Evolutionary conservation across 2,797 vertebrate species (phyloP), one percentile per base, ranked within the genome.

Genomic region (Pangasius mekongensis): DNA sequence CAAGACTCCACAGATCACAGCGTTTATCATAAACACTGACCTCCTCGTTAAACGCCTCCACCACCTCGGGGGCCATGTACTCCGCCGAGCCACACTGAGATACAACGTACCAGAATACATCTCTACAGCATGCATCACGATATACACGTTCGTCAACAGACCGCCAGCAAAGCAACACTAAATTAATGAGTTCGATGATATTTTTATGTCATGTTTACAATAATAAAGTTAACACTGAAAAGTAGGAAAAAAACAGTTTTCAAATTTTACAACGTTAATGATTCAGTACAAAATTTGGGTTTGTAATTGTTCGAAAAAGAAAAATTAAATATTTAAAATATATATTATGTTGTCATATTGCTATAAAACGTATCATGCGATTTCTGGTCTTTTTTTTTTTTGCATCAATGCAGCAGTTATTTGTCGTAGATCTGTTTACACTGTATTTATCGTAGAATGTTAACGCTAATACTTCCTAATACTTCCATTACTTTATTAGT

Each of bases 21-120:
- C 98, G 98, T 92, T 99, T 99, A 94, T 99, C 98, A 0, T 99
- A 99, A 92, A 99, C 99, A 69, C 97, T 97, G 1, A 98, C 98
- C 92, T 99, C 98, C 94, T 99, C 98, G 0, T 96, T 99, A 94
- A 99, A 99, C 24, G 97, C 98, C 93, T 99, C 98, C 64, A 99
- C 98, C 88, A 99, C 98, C 93, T 99, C 98, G 0, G 98, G 98
- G 27, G 98, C 98, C 98, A 99, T 99, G 95, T 99, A 99, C 93
- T 99, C 98, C 0, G 98, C 98, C 0, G 98, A 99, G 89, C 98
- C 98, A 8, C 98, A 99, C 98, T 99, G 94, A 0, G 52, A 47
- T 1, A 62, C 58, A 43, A 0, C 6, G 3, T 14, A 18, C 13
- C n/a, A 1, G 6, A 30, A 52, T 7, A 77, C 47, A 52, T 2